These are phyloP conservation scores for Drosophila rhopaloa DNA, from an alignment of 1,140 invertebrate species.

Conservation along the genomic window DNA sequence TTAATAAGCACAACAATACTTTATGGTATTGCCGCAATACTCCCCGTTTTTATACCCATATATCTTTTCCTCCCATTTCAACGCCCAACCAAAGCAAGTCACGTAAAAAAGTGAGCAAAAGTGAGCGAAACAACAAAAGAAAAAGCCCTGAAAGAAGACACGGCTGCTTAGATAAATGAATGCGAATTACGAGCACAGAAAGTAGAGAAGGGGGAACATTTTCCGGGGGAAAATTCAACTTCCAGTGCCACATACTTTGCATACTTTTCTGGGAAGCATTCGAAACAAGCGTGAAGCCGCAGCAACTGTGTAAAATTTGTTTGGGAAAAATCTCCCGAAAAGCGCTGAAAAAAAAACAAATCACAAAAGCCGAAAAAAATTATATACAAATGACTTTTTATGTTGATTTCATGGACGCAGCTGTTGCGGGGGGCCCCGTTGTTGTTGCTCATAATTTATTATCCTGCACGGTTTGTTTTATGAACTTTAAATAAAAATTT, in stretches of 20 bases:
- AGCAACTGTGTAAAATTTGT: conserved; percentile 61
- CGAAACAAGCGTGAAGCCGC: conserved; percentile 70
- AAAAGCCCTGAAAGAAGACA: conserved; percentile 60
- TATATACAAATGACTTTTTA: conserved; percentile 80
- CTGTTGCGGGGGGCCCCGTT: conserved; percentile 53
- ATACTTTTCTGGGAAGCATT: conserved; percentile 54
- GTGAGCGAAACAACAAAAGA: conserved; percentile 65
- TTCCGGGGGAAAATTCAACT: conserved; percentile 9
- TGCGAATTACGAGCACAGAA: conserved; percentile 50
- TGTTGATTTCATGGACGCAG: conserved; percentile 79
- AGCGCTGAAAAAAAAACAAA: conserved; percentile 31
- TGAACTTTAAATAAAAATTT: conserved; percentile 79
- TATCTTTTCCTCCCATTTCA: conserved; percentile 15
- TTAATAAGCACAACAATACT: conserved; percentile 73
- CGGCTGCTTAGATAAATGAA: conserved; percentile 77
- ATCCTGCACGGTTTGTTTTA: conserved; percentile 68
- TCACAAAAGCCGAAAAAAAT: conserved; percentile 41
- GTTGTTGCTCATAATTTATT: conserved; percentile 68
- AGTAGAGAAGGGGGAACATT: conserved; percentile 7
- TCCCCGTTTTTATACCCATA: conserved; percentile 15
- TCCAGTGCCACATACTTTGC: conserved; percentile 67
- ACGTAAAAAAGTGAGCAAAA: conserved; percentile 73
- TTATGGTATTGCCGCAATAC: conserved; percentile 40
- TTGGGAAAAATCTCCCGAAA: conserved; percentile 29
- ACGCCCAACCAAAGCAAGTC: conserved; percentile 27